Conservation (phyloP, 2,113 vertebrate species). For the Equus przewalskii region DNA sequence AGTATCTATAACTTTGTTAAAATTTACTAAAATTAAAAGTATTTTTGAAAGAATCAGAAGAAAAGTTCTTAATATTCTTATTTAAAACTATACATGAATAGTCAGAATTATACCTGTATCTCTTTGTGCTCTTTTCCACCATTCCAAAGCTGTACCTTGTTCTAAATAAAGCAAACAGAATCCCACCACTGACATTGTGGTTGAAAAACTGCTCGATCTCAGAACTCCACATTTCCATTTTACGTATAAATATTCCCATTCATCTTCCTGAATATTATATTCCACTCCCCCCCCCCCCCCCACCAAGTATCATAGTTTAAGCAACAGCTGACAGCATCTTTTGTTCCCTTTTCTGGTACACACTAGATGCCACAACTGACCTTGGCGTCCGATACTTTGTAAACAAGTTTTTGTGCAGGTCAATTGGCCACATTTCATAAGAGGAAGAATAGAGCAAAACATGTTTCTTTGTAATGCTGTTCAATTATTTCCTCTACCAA, state of each 20-base stretch:
- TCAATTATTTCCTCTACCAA: constrained; percentile 45
- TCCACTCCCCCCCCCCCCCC: neutral
- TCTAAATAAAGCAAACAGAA: constrained; percentile 50
- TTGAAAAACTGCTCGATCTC: constrained; percentile 54
- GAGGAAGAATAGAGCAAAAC: neutral
- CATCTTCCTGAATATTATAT: neutral
- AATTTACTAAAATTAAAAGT: neutral
- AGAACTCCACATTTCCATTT: constrained; percentile 59
- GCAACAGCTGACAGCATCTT: neutral
- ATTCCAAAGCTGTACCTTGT: neutral
- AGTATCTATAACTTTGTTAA: neutral
- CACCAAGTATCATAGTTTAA: neutral
- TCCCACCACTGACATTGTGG: neutral
- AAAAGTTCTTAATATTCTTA: constrained; percentile 11
- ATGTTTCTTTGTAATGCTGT: neutral
- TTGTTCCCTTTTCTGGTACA: neutral
- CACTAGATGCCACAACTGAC: neutral
- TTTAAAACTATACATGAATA: constrained; percentile 10
- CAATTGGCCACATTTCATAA: neutral
- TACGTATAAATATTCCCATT: constrained; percentile 57
- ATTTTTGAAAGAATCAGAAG: neutral
- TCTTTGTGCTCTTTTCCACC: neutral
- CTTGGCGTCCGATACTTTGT: neutral
- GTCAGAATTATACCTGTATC: neutral
- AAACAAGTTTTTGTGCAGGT: constrained; percentile 32